Evolutionary conservation across 2,888 invertebrate species (phyloP), one percentile per base, ranked within the genome.

Genomic region (Agriopis marginaria): DNA sequence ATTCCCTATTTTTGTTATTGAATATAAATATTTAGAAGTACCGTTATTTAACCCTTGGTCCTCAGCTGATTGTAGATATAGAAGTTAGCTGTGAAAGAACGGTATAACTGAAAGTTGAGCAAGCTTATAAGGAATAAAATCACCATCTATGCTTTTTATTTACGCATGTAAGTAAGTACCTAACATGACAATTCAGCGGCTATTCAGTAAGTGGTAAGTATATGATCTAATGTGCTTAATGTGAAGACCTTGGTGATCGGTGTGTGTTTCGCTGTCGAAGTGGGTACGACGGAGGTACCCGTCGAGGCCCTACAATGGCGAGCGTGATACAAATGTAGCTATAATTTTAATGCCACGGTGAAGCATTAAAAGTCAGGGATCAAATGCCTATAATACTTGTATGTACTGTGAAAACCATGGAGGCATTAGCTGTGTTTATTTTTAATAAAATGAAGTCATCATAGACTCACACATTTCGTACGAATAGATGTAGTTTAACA

Each of bases 301-400:
- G 85, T 88, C 76, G 94, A 93, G 90, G 92, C 94, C 94, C 86
- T 94, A 94, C 94, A 93, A 94, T 92, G 77, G 92, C 92, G 84
- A 93, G 89, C 92, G 91, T 93, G 92, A 93, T 93, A 94, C 92
- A 94, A 92, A 94, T 92, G 94, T 32, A 32, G 32, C 3, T 92
- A 94, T 94, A 92, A 94, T 94, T 93, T 94, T 93, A 93, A 93
- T 94, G 88, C 92, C 89, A 86, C 88, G 93, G 93, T 93, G 94
- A 94, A 94, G 94, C 94, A 94, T 94, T 94, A 94, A 93, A 94
- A 94, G 94, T 94, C 94, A 93, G 90, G 94, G 94, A 94, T 94
- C 94, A 94, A 94, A 94, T 94, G 89, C 93, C 92, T 91, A 87
- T 92, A 92, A 93, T 92, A 86, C 92, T 61, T n/a, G 45, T 53